A percentile compares a stretch with the other conserved stretches of the same genome.
Conservation (phyloP, 2,888 invertebrate species). For the Agelastica alni region DNA sequence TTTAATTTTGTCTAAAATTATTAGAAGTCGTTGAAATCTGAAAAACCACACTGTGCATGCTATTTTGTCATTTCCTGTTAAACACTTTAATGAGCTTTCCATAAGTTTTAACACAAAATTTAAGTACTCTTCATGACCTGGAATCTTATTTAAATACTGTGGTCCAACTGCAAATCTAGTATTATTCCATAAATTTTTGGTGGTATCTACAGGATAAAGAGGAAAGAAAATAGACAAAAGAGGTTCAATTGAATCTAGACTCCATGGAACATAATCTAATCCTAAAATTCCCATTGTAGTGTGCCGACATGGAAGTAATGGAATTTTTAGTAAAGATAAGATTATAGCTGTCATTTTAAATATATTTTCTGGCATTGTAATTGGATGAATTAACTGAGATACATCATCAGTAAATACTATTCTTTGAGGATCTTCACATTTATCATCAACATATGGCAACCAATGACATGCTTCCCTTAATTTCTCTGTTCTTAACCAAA, state of each 20-base stretch:
- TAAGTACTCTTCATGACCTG: conserved; percentile 66
- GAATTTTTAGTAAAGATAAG: conserved; percentile 62
- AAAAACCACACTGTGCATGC: conserved; percentile 68
- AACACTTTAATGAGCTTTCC: conserved; percentile 59
- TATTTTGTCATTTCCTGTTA: conserved; percentile 57
- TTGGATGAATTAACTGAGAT: conserved; percentile 70
- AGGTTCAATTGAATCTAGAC: conserved; percentile 60
- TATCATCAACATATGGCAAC: conserved; percentile 60
- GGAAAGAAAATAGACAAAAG: conserved; percentile 55
- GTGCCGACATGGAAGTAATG: conserved; percentile 60
- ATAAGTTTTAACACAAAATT: conserved; percentile 61
- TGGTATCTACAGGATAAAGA: conserved; percentile 48
- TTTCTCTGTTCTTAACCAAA: conserved; percentile 77
- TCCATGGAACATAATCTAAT: conserved; percentile 57
- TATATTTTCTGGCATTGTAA: conserved; percentile 62
- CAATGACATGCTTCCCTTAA: conserved; percentile 74
- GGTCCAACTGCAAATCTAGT: conserved; percentile 62
- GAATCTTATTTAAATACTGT: conserved; percentile 62
- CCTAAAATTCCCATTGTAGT: conserved; percentile 55
- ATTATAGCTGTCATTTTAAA: conserved; percentile 65
- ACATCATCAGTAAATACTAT: conserved; percentile 68
- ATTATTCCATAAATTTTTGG: conserved; percentile 54
- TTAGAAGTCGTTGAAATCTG: conserved; percentile 63
- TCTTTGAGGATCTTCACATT: conserved; percentile 67
- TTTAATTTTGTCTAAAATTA: conserved; percentile 57